Percentiles rank a stretch among this genome's conserved stretches.
These are phyloP conservation scores for Andricus curvator DNA, from an alignment of 2,888 invertebrate species.

Conservation along the genomic window DNA sequence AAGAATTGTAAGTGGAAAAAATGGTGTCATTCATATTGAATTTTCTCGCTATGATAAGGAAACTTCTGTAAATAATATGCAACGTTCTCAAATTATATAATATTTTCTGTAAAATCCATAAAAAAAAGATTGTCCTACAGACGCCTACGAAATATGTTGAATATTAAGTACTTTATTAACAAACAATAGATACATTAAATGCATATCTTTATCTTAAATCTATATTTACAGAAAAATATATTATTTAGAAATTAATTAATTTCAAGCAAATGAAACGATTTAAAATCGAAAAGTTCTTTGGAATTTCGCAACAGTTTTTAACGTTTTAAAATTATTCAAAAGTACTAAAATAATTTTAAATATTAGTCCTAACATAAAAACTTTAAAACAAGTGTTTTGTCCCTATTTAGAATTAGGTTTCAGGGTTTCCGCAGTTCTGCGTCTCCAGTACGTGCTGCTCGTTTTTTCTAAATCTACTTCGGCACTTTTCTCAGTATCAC, in stretches of 20 bases:
- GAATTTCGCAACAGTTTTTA: background rate
- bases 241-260: background rate
- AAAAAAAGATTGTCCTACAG: too few relatives aligned
- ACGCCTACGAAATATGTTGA: background rate
- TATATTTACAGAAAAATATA: background rate
- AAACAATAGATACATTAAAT: background rate
- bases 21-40: too few relatives aligned
- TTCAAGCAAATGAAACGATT: background rate
- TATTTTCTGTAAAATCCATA: too few relatives aligned
- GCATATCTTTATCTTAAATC: background rate
- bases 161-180: background rate
- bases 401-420: slow-evolving; percentile 14
- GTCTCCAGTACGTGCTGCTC: slow-evolving; percentile 20
- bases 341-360: background rate
- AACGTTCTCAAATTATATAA: too few relatives aligned
- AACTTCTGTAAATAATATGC: too few relatives aligned
- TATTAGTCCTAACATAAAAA: background rate
- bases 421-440: slow-evolving; percentile 18
- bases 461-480: slow-evolving; percentile 12
- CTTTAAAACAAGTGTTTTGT: background rate
- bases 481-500: background rate
- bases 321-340: background rate
- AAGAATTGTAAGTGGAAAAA: too few relatives aligned
- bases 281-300: background rate
- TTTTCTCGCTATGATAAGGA: too few relatives aligned